Evolutionary conservation across 2,888 invertebrate species (phyloP).

Genomic region (Eupeodes luniger): DNA sequence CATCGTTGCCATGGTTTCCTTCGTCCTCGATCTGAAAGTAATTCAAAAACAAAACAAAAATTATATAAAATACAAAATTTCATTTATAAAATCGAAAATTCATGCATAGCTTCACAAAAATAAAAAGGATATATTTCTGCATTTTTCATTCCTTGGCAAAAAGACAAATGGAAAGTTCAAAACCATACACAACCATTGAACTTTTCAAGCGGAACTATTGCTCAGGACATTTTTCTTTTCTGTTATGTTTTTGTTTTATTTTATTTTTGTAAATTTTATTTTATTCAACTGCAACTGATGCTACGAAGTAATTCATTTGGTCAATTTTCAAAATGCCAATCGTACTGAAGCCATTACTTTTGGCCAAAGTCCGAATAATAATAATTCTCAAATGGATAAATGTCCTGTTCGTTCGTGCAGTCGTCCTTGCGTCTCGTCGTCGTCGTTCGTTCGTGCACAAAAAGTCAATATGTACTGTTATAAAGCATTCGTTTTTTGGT

Average conservation of each 20-base stretch:
- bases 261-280: too few relatives aligned
- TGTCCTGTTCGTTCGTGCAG: constrained; percentile 43
- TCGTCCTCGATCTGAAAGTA: constrained; percentile 97
- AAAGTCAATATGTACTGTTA: constrained; percentile 1
- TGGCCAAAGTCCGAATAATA: constrained; percentile 65
- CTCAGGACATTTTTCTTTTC: constrained; percentile 31
- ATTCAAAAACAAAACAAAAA: constrained; percentile 59
- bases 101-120: constrained; percentile 49
- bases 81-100: constrained; percentile 31
- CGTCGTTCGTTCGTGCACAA: constrained; percentile 11
- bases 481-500: constrained; percentile 36
- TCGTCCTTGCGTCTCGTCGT: too few relatives aligned
- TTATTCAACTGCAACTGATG: not conserved
- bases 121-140: constrained; percentile 34
- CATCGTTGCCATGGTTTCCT: constrained; percentile 99
- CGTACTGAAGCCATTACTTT: constrained; percentile 58
- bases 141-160: not conserved
- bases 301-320: constrained; percentile 62
- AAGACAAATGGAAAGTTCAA: not conserved
- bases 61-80: not conserved
- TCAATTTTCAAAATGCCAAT: constrained; percentile 68
- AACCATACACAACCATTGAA: constrained; percentile 17
- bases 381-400: constrained; percentile 68
- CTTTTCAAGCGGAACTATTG: constrained; percentile 21
- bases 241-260: not conserved